Evolutionary conservation across 2,888 invertebrate genomes (phyloP).

Genomic region (Lasioglossum morio): DNA sequence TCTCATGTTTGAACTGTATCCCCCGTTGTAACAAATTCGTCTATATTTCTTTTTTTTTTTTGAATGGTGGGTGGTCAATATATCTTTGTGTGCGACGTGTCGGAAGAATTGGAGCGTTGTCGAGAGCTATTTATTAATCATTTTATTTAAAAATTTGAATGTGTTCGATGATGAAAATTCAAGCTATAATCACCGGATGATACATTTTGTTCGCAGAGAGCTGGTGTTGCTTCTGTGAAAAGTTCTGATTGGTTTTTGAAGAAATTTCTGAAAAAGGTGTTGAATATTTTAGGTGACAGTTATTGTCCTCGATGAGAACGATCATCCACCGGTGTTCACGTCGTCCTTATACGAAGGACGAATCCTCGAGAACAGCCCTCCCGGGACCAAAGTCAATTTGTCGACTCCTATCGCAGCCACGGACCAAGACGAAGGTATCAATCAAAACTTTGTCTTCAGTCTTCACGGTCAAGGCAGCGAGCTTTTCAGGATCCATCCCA

Average conservation of each 20-base stretch:
- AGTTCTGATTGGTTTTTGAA: background rate
- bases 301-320: slow-evolving; percentile 94
- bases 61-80: slow-evolving; percentile 9
- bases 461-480: slow-evolving; percentile 92
- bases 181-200: background rate
- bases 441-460: slow-evolving; percentile 89
- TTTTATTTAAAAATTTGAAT: background rate
- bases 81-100: slow-evolving; percentile 19
- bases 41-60: background rate
- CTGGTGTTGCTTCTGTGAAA: background rate
- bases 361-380: slow-evolving; percentile 91
- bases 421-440: slow-evolving; percentile 90
- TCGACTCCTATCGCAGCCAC: slow-evolving; percentile 89
- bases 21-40: slow-evolving; percentile 1
- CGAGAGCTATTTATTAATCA: background rate
- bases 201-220: too few relatives aligned
- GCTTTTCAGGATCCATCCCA: slow-evolving; percentile 89
- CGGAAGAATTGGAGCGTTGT: background rate
- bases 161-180: background rate
- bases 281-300: slow-evolving; percentile 86
- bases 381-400: slow-evolving; percentile 90
- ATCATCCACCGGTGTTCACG: slow-evolving; percentile 93
- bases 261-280: background rate
- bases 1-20: background rate
- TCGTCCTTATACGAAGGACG: slow-evolving; percentile 90